Conservation (phyloP, 2,888 invertebrate genomes). For the Heliconius ethilla region DNA sequence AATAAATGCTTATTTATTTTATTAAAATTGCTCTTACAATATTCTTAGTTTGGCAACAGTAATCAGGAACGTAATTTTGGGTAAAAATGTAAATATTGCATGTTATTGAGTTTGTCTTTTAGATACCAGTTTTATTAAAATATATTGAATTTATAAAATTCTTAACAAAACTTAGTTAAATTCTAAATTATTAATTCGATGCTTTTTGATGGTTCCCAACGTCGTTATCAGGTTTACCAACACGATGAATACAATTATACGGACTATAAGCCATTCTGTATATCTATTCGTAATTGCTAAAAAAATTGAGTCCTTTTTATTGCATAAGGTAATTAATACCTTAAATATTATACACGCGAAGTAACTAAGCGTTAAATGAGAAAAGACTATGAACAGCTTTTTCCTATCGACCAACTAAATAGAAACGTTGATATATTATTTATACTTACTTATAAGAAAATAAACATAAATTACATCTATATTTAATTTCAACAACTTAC, state of each 20-base stretch:
- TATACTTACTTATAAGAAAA: neutral
- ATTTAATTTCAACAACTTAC: neutral
- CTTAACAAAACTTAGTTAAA: too few relatives aligned
- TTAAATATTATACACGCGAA: neutral
- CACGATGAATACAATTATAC: neutral
- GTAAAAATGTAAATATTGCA: too few relatives aligned
- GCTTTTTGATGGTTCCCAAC: too few relatives aligned
- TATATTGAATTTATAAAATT: too few relatives aligned
- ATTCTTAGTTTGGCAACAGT: too few relatives aligned
- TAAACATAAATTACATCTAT: neutral
- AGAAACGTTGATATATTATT: neutral
- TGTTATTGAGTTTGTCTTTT: too few relatives aligned
- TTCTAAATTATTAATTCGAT: too few relatives aligned
- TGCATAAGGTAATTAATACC: too few relatives aligned
- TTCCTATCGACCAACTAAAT: constrained; percentile 3
- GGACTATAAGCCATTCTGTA: neutral
- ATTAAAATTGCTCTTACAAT: too few relatives aligned
- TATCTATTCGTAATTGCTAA: neutral
- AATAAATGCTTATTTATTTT: too few relatives aligned
- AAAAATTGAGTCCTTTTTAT: neutral
- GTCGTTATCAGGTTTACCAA: neutral
- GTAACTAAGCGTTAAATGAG: neutral
- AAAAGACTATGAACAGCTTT: neutral
- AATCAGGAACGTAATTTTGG: too few relatives aligned
- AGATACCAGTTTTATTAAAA: too few relatives aligned